Conservation (phyloP, 1,140 invertebrate genomes). For the Scaptodrosophila lebanonensis region DNA sequence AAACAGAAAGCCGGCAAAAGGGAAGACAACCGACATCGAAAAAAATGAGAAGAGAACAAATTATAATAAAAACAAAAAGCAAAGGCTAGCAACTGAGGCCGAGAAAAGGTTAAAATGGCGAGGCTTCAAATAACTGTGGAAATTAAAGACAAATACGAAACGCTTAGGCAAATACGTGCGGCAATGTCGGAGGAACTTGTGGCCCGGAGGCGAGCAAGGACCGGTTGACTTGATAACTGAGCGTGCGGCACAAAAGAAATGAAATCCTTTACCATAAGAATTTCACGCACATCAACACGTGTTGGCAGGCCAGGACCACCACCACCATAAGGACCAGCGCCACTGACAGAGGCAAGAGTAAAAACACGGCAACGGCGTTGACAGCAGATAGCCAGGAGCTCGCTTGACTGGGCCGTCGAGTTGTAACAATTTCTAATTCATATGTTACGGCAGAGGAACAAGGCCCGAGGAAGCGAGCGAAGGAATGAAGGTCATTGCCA, state of each 20-base stretch:
- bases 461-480: neutral
- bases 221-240: constrained; percentile 38
- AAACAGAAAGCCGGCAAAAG: constrained; percentile 37
- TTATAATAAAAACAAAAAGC: neutral
- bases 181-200: constrained; percentile 27
- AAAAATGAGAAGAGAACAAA: neutral
- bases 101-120: no score
- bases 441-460: constrained; percentile 52
- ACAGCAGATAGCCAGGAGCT: constrained; percentile 29
- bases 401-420: constrained; percentile 1
- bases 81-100: constrained; percentile 3
- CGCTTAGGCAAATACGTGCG: constrained; percentile 41
- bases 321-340: no score
- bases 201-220: neutral
- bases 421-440: constrained; percentile 72
- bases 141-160: constrained; percentile 45
- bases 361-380: constrained; percentile 56
- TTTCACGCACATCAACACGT: constrained; percentile 74
- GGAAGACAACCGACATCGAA: constrained; percentile 24
- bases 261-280: constrained; percentile 72
- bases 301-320: no score
- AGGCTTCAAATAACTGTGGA: constrained; percentile 28
- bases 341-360: no score
- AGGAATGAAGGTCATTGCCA: neutral
- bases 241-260: constrained; percentile 58